These are phyloP conservation scores for Bhutanitis thaidina DNA, from an alignment of 2,888 invertebrate genomes.

Conservation along the genomic window DNA sequence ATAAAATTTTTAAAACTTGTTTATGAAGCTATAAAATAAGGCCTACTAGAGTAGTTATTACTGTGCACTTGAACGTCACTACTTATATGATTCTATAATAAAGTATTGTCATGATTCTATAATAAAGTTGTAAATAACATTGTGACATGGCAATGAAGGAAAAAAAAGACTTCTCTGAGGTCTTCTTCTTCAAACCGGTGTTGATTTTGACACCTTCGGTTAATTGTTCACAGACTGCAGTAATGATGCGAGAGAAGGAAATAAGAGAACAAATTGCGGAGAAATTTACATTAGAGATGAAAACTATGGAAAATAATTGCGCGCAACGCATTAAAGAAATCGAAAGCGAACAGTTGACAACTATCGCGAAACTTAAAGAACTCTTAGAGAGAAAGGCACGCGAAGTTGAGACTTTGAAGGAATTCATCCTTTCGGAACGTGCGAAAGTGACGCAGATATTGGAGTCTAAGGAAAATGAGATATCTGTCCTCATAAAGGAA, in stretches of 20 bases:
- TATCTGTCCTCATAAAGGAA: slow-evolving; percentile 66
- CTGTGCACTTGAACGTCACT: too few species aligned
- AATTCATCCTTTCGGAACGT: slow-evolving; percentile 73
- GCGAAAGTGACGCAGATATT: slow-evolving; percentile 71
- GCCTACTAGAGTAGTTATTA: too few species aligned
- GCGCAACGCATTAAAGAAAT: slow-evolving; percentile 69
- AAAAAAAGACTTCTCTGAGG: too few species aligned
- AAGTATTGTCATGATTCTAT: too few species aligned
- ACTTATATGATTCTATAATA: too few species aligned
- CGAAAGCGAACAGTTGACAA: slow-evolving; percentile 68
- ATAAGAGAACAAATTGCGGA: slow-evolving; percentile 85
- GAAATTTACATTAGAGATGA: slow-evolving; percentile 81
- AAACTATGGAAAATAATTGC: slow-evolving; percentile 77
- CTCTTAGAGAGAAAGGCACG: slow-evolving; percentile 73
- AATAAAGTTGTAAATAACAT: too few species aligned
- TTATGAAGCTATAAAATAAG: too few species aligned
- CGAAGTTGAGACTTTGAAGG: slow-evolving; percentile 73
- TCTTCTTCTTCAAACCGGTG: too few species aligned
- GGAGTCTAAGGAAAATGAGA: slow-evolving; percentile 73
- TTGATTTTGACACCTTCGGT: too few species aligned
- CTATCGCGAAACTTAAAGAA: slow-evolving; percentile 67
- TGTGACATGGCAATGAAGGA: too few species aligned
- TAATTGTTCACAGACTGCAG: slow-evolving; percentile 52
- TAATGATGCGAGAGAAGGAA: slow-evolving; percentile 77
- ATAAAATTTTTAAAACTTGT: too few species aligned